These are phyloP conservation scores for Cheilosia vernalis DNA, from an alignment of 2,888 invertebrate genomes.

Conservation along the genomic window DNA sequence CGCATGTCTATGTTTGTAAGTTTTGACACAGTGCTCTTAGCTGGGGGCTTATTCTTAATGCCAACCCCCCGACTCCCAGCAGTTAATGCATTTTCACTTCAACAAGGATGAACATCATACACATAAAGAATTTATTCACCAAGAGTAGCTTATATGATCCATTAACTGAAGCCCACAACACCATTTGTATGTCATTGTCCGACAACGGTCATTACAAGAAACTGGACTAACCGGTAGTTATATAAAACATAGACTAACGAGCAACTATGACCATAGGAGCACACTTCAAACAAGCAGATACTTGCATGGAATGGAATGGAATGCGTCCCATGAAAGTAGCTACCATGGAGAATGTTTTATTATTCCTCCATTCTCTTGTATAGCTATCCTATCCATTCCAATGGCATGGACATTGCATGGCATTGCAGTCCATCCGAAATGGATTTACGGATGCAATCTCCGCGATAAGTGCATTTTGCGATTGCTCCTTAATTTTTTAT, in stretches of 20 bases:
- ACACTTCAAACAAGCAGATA: conserved; percentile 53
- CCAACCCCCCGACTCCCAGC: conserved; percentile 8
- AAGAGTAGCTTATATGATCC: conserved; percentile 55
- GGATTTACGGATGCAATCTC: conserved; percentile 73
- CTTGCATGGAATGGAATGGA: conserved; percentile 10
- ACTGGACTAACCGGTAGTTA: conserved; percentile 72
- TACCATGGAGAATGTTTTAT: conserved; percentile 61
- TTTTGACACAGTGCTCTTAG: not conserved
- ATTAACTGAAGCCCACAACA: conserved; percentile 61
- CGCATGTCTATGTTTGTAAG: not conserved
- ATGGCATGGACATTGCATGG: conserved; percentile 23
- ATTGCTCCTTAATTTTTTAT: conserved; percentile 74
- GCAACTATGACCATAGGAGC: conserved; percentile 50
- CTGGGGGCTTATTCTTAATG: not conserved
- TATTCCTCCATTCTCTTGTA: conserved; percentile 50
- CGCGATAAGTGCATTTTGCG: conserved; percentile 74
- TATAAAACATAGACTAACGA: conserved; percentile 59
- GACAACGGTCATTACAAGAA: conserved; percentile 63
- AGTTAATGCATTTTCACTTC: conserved; percentile 54
- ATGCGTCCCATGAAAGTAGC: conserved; percentile 23
- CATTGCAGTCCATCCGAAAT: conserved; percentile 56
- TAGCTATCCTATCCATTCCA: too few relatives aligned
- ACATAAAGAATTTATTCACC: conserved; percentile 63
- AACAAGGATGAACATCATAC: conserved; percentile 13
- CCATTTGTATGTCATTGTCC: conserved; percentile 44